Conservation (phyloP, 2,797 vertebrate genomes). For the Aselliscus stoliczkanus region DNA sequence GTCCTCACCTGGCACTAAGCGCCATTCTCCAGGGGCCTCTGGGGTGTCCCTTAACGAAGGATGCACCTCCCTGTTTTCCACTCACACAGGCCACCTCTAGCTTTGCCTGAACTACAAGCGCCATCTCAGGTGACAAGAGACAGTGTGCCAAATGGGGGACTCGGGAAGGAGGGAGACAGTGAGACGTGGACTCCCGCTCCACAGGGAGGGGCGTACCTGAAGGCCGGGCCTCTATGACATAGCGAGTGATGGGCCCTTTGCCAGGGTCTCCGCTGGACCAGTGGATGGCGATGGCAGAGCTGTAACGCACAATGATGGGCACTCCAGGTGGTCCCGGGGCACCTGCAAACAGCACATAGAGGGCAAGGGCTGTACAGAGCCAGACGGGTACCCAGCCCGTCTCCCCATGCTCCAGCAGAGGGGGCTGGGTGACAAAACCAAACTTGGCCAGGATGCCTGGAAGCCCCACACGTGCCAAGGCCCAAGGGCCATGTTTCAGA, state of each 20-base stretch:
- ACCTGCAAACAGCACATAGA: constrained; percentile 78
- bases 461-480: fast-evolving
- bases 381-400: fast-evolving
- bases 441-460: fast-evolving
- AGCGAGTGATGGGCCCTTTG: constrained; percentile 93
- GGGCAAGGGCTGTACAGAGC: fast-evolving
- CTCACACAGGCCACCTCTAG: too few relatives aligned
- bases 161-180: neutral
- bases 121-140: neutral
- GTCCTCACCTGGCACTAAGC: fast-evolving
- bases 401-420: neutral
- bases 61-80: neutral
- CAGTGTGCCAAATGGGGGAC: fast-evolving
- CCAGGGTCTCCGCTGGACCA: constrained; percentile 95
- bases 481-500: fast-evolving
- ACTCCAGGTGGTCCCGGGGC: constrained; percentile 94
- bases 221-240: constrained; percentile 95
- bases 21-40: neutral
- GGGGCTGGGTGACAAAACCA: fast-evolving
- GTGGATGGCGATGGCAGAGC: constrained; percentile 94
- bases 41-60: neutral
- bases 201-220: constrained; percentile 85
- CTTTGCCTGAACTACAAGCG: fast-evolving
- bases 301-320: constrained; percentile 93
- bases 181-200: neutral